Evolutionary conservation across 2,888 invertebrate genomes (phyloP), one percentile per base, ranked within the genome.

Genomic region (Plagiodera versicolora): DNA sequence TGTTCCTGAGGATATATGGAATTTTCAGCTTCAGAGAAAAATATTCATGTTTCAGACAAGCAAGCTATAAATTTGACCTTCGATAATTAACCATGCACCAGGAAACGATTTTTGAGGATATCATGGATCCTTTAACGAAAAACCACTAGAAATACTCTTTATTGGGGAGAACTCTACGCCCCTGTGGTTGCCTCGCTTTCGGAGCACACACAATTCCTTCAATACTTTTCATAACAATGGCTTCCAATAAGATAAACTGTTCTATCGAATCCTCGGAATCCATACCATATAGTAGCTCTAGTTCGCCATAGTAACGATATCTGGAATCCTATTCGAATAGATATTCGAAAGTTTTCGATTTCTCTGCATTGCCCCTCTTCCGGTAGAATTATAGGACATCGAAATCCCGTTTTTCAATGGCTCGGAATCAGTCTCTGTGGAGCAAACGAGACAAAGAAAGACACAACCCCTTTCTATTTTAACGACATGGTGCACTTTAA

Each of bases 331-430:
- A 61, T 54, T 50, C 45, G 57, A 61, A 64, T 51, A 65, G 67
- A 67, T 70, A 70, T 69, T 69, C 68, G 70, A 69, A 68, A 70
- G 68, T 72, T 69, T 72, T 71, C 68, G 69, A 70, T 71, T 70
- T 65, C 62, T 63, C 64, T 56, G 67, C 68, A 69, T 58, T 70
- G 70, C 66, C 60, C 65, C 60, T 67, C 60, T 64, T 65, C 66
- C 57, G 47, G 57, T 55, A 64, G 69, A 68, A 70, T 72, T 69
- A 72, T 68, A 67, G 64, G 64, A 67, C 65, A 70, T 70, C 67
- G 70, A 69, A 70, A 69, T 67, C 62, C 64, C 63, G 64, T 68
- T 65, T 65, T 56, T 63, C 62, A 64, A 61, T 63, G 30, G 59
- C 58, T 19, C n/a, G 19, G 50, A 49, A 50, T 49, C 50, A 44